Percentiles rank a stretch among this genome's conserved stretches.
These are phyloP conservation scores for Peromyscus aztecus DNA, from an alignment of 2,797 vertebrate genomes.

Conservation along the genomic window DNA sequence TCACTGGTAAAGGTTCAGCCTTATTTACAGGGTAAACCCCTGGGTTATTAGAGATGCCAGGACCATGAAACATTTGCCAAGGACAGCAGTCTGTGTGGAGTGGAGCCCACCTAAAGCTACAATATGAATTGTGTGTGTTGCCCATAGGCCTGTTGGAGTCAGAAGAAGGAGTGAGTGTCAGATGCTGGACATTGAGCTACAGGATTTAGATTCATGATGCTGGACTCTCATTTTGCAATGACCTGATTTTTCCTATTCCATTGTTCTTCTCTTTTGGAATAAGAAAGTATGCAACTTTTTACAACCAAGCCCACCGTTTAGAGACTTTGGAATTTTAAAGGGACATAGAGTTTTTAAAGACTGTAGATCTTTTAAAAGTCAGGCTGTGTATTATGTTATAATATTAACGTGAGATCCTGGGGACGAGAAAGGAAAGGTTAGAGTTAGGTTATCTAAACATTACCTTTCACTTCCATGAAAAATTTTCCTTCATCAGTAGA, in stretches of 20 bases:
- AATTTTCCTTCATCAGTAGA: background rate
- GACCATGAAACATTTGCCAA: background rate
- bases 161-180: background rate
- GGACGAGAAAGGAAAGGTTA: background rate
- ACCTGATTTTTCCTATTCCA: background rate
- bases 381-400: background rate
- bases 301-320: background rate
- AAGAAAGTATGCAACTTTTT: background rate
- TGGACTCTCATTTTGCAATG: background rate
- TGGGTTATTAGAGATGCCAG: background rate
- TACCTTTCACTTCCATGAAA: background rate
- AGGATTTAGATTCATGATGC: background rate
- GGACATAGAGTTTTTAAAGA: background rate
- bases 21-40: background rate
- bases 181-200: background rate
- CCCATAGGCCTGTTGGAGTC: too few relatives aligned
- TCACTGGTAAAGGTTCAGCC: background rate
- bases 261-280: background rate
- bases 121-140: background rate
- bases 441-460: background rate
- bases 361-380: background rate
- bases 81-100: background rate
- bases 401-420: background rate
- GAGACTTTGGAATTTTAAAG: background rate
- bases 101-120: background rate